Evolutionary conservation across 2,113 vertebrate species (phyloP).

Genomic region (Tenebrosternarchus preto): DNA sequence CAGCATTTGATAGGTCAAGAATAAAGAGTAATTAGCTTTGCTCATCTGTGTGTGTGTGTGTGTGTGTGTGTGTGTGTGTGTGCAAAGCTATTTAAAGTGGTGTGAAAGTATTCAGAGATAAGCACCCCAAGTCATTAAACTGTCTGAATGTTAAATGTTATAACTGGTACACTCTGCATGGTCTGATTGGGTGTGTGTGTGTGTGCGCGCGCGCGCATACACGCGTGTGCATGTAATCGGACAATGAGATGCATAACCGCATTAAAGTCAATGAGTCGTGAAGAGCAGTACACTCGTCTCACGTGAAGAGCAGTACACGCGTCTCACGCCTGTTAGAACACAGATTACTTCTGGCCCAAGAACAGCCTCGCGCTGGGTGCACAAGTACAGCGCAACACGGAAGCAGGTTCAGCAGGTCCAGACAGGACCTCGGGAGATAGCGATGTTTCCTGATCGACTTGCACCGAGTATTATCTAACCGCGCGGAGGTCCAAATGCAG

Average conservation of each 20-base stretch:
- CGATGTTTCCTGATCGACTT: too few relatives aligned
- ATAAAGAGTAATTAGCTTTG: constrained; percentile 8
- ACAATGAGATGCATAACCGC: constrained; percentile 52
- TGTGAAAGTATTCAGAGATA: constrained; percentile 11
- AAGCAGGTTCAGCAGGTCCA: too few relatives aligned
- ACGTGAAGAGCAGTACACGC: too few relatives aligned
- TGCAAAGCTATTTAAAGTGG: background rate
- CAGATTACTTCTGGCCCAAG: constrained; percentile 43
- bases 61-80: background rate
- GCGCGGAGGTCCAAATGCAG: too few relatives aligned
- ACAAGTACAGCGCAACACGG: background rate
- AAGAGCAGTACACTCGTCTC: constrained; percentile 61
- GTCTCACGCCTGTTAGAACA: constrained; percentile 61
- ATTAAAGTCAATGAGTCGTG: constrained; percentile 67
- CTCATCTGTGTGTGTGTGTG: background rate
- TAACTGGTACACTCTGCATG: constrained; percentile 17
- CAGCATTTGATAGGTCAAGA: background rate
- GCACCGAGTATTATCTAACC: too few relatives aligned
- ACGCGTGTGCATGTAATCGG: constrained; percentile 20
- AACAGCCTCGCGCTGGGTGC: background rate
- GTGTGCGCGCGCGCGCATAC: background rate
- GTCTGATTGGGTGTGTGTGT: background rate
- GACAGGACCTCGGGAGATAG: background rate
- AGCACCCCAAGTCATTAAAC: constrained; percentile 28
- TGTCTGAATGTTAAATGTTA: constrained; percentile 30